These are phyloP conservation scores for Centropyge bicolor DNA, from an alignment of 2,797 vertebrate species.

Conservation along the genomic window DNA sequence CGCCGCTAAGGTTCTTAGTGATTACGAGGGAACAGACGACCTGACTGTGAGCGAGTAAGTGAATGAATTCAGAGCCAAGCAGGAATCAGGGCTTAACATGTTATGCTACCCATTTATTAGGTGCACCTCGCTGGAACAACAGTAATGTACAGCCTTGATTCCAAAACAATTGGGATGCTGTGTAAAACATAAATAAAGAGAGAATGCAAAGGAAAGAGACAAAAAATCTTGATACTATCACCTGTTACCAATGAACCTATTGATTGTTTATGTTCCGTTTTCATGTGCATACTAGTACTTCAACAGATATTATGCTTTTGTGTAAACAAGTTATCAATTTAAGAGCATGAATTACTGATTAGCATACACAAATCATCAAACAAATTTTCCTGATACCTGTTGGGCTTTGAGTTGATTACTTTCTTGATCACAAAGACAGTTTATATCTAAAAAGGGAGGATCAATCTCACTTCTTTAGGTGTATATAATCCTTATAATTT, in stretches of 20 bases:
- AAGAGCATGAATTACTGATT: constrained; percentile 2
- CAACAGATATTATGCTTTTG: neutral
- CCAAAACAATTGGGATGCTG: too few relatives aligned
- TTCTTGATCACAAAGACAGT: constrained; percentile 4
- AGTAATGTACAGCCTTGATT: neutral
- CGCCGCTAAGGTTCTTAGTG: constrained; percentile 5
- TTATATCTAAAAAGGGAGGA: neutral
- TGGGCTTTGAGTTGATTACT: neutral
- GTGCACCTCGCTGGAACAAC: constrained; percentile 2
- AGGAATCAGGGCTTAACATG: constrained; percentile 12
- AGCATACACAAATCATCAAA: neutral
- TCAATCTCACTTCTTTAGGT: neutral
- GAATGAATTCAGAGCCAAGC: constrained; percentile 23
- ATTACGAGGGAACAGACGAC: constrained; percentile 10
- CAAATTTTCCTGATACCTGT: neutral
- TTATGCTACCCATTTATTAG: neutral
- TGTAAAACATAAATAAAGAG: too few relatives aligned
- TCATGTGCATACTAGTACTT: neutral
- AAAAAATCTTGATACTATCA: too few relatives aligned
- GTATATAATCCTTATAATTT: neutral
- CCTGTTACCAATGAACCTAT: too few relatives aligned
- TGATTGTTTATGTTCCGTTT: neutral
- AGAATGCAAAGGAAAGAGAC: too few relatives aligned
- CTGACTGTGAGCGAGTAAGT: constrained; percentile 1
- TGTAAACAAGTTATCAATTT: neutral